phyloP scores from a whole-genome alignment of 2,113 vertebrate species.

The Galeopterus variegatus region DNA sequence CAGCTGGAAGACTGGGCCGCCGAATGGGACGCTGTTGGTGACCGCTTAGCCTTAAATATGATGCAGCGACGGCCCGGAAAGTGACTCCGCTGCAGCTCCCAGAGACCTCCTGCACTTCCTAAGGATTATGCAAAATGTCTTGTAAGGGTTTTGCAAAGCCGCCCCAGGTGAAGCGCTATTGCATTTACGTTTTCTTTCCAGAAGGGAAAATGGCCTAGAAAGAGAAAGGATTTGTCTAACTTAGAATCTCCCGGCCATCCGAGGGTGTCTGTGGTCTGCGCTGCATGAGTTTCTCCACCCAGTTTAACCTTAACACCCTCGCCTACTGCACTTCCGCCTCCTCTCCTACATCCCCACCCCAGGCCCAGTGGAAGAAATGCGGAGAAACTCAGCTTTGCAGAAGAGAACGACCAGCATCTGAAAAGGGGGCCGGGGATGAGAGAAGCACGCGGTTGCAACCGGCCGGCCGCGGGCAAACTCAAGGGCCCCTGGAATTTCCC shows the following conservation, averaged over 20 bases:
- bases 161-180: neutral
- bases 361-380: neutral
- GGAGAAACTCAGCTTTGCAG: too few relatives aligned
- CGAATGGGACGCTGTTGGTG: too few relatives aligned
- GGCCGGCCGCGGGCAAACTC: neutral
- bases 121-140: neutral
- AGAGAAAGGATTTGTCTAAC: neutral
- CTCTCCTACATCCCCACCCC: neutral
- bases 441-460: rapidly evolving
- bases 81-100: too few relatives aligned
- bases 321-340: too few relatives aligned
- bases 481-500: neutral
- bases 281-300: too few relatives aligned
- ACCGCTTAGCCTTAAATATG: too few relatives aligned
- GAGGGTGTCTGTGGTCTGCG: too few relatives aligned
- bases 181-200: neutral
- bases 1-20: neutral
- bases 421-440: neutral
- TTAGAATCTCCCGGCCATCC: too few relatives aligned
- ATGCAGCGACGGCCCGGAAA: too few relatives aligned
- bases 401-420: neutral
- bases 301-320: too few relatives aligned
- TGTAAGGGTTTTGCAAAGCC: neutral
- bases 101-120: too few relatives aligned
- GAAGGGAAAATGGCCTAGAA: neutral